These are phyloP conservation scores for Leptoclinus maculatus DNA, from an alignment of 2,797 vertebrate genomes.

Conservation along the genomic window DNA sequence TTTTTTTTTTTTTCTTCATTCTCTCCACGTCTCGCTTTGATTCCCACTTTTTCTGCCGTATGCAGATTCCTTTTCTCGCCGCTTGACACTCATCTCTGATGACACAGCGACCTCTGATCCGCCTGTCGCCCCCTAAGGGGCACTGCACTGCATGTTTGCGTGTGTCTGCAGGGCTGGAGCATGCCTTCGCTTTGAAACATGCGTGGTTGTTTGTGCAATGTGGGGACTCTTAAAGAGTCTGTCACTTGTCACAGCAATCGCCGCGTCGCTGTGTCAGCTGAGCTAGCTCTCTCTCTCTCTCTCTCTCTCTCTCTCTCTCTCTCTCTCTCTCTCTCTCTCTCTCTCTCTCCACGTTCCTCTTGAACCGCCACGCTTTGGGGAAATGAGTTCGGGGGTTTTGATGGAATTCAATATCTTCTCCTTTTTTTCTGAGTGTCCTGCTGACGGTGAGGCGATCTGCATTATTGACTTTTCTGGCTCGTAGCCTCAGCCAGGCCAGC, in stretches of 20 bases:
- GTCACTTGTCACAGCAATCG: slow-evolving; percentile 64
- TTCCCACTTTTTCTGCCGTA: slow-evolving; percentile 36
- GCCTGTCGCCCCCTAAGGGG: slow-evolving; percentile 26
- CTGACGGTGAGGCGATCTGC: not conserved
- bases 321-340: slow-evolving; percentile 17
- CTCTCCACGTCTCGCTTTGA: not conserved
- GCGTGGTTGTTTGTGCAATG: slow-evolving; percentile 30
- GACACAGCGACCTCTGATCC: slow-evolving; percentile 66
- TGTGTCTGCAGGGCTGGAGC: slow-evolving; percentile 1
- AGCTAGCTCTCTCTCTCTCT: slow-evolving; percentile 25
- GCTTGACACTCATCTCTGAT: slow-evolving; percentile 71
- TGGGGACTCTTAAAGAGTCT: slow-evolving; percentile 42
- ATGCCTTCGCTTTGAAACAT: slow-evolving; percentile 39
- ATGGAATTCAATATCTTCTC: slow-evolving; percentile 2
- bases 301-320: slow-evolving; percentile 12
- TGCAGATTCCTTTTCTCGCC: slow-evolving; percentile 51
- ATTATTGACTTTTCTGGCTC: slow-evolving; percentile 4
- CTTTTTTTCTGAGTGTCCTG: not conserved
- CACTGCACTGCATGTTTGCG: slow-evolving; percentile 32
- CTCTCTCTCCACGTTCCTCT: not conserved
- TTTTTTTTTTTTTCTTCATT: not conserved
- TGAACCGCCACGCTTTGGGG: not conserved
- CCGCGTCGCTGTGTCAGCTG: slow-evolving; percentile 40
- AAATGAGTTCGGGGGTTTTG: slow-evolving; percentile 22
- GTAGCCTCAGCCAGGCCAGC: not conserved